Evolutionary conservation across 1,140 invertebrate genomes (phyloP), one percentile per base, ranked within the genome.

Genomic region (Neomicropteryx cornuta): DNA sequence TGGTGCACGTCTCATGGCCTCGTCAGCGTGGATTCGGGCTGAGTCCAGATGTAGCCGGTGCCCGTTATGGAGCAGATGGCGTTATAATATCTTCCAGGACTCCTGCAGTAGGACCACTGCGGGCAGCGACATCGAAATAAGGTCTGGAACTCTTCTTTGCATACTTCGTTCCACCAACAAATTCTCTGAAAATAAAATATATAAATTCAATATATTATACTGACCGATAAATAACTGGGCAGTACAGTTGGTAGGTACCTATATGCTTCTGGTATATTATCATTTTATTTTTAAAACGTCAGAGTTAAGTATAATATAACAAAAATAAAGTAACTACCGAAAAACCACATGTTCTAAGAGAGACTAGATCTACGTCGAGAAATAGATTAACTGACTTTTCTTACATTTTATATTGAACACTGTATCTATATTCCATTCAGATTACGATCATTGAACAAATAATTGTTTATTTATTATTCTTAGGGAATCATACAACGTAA

Each of bases 111-210:
- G 0, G 84, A 88, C 79, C 81, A 90, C 29, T 79, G 72, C 2
- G 87, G 86, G 52, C 87, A 92, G 49, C 82, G 82, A 61, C 87
- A 91, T 17, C 83, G 73, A 56, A 91, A 92, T 31, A 85, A 72
- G 42, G 72, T 81, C 59, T 87, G 85, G 55, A 90, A 90, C 57
- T 89, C 87, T 60, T 89, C 84, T 57, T 92, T 91, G 64, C 88
- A 92, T 3, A 89, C 77, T 66, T 92, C 88, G 57, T 90, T 90
- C 83, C 85, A 90, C 84, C 86, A 90, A 56, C 88, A 91, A 19
- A 82, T 88, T 53, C 88, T 75, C 87, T 90, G 50, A 38, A 57
- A 60, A 41, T 47, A 38, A 41, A 47, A 38, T 20, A 33, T 31
- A 40, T 29, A 35, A 35, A 37, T 38, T 17, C 19, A n/a, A 41